Conservation (phyloP, 2,888 invertebrate species). For the Hirudinaria manillensis region DNA sequence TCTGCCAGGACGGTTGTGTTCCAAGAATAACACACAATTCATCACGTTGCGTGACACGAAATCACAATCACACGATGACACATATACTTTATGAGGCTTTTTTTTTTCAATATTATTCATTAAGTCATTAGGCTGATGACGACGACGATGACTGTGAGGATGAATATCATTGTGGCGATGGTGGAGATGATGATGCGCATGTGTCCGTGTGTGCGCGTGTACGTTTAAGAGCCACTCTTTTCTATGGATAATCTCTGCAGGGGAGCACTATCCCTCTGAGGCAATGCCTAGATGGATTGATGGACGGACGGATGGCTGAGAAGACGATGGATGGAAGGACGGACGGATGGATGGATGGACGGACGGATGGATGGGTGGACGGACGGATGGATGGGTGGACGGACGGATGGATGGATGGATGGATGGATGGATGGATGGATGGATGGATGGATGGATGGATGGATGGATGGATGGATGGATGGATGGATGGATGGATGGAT, state of each 20-base stretch:
- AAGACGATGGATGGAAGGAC: not conserved
- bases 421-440: constrained; percentile 11
- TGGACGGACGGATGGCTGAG: not conserved
- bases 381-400: constrained; percentile 8
- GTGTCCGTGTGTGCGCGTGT: too few relatives aligned
- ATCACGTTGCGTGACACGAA: too few relatives aligned
- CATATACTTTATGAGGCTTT: not conserved
- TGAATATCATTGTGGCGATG: not conserved
- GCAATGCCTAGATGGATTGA: not conserved
- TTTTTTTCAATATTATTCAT: not conserved
- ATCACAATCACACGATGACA: too few relatives aligned
- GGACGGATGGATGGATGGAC: constrained; percentile 11
- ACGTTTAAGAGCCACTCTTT: too few relatives aligned
- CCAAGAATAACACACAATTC: too few relatives aligned
- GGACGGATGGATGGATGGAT: too few relatives aligned
- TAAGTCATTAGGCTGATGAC: not conserved
- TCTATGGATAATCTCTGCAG: too few relatives aligned
- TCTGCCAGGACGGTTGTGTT: too few relatives aligned
- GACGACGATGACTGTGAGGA: not conserved
- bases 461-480: constrained; percentile 16
- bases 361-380: constrained; percentile 8
- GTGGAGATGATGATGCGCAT: not conserved
- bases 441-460: constrained; percentile 16
- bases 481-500: constrained; percentile 16
- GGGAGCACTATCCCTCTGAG: too few relatives aligned